Conservation (phyloP, 2,113 vertebrate species). For the Tringa solitaria region DNA sequence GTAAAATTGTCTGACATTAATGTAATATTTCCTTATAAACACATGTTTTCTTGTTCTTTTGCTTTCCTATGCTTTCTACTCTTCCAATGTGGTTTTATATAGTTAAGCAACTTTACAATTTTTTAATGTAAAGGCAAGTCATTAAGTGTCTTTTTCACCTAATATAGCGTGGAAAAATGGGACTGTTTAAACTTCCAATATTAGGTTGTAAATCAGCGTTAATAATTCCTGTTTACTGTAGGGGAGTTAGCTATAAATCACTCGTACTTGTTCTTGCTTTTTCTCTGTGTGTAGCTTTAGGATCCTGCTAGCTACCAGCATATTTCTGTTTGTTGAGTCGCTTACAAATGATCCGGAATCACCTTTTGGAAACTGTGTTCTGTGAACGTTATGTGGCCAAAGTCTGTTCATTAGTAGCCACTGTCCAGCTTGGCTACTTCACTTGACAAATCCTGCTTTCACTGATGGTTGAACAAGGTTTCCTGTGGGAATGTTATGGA, state of each 20-base stretch:
- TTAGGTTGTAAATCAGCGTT: not conserved
- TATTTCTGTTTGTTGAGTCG: not conserved
- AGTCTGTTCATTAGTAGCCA: not conserved
- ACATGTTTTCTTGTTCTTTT: not conserved
- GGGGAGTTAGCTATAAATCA: not conserved
- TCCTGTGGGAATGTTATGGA: not conserved
- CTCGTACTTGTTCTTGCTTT: not conserved
- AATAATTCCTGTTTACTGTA: not conserved
- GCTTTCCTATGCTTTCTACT: not conserved
- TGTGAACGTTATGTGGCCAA: not conserved
- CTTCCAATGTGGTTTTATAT: not conserved
- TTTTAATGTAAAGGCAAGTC: conserved; percentile 32
- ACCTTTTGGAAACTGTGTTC: not conserved
- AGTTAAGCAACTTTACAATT: not conserved
- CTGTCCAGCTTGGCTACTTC: not conserved
- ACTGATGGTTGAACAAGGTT: not conserved
- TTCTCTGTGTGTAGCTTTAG: not conserved
- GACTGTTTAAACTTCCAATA: not conserved
- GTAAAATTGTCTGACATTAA: not conserved
- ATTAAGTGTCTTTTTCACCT: not conserved
- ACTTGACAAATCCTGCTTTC: not conserved
- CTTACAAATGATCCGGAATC: not conserved
- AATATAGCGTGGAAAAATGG: not conserved
- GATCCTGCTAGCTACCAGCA: not conserved
- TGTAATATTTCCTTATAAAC: not conserved